These are phyloP conservation scores for Rhinichthys osculus DNA, from an alignment of 2,797 vertebrate genomes.

Conservation along the genomic window DNA sequence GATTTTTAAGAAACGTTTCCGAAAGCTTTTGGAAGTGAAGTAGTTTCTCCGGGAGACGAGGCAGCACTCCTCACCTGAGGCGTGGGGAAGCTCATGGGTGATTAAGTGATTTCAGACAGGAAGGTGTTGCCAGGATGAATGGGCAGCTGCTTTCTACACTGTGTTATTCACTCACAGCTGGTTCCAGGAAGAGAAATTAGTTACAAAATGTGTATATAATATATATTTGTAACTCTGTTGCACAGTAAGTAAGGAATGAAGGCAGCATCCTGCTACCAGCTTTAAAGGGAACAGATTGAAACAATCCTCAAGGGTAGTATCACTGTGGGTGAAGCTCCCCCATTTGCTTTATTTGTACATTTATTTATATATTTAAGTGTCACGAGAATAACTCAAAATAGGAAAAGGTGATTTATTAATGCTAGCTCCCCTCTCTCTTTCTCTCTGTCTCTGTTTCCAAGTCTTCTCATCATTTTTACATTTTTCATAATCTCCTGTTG, in stretches of 20 bases:
- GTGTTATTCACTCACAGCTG: constrained; percentile 64
- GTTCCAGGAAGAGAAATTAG: constrained; percentile 62
- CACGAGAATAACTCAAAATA: constrained; percentile 61
- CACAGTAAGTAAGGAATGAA: constrained; percentile 58
- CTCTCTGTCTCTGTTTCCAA: constrained; percentile 53
- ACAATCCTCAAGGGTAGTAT: constrained; percentile 79
- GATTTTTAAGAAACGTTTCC: constrained; percentile 34
- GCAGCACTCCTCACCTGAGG: constrained; percentile 69
- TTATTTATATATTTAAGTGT: constrained; percentile 78
- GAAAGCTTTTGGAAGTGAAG: constrained; percentile 14
- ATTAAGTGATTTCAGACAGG: constrained; percentile 54
- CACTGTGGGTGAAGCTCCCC: constrained; percentile 62
- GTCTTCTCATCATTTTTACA: constrained; percentile 68
- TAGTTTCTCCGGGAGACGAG: constrained; percentile 38
- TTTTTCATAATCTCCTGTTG: constrained; percentile 76
- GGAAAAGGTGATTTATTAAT: constrained; percentile 76
- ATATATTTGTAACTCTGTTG: constrained; percentile 63
- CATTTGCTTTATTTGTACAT: constrained; percentile 74
- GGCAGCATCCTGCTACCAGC: constrained; percentile 79
- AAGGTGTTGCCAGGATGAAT: constrained; percentile 43
- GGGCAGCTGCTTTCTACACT: constrained; percentile 55
- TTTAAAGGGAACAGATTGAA: constrained; percentile 83
- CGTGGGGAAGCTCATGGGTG: constrained; percentile 68
- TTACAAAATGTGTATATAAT: constrained; percentile 64
- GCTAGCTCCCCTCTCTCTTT: constrained; percentile 70